Conservation (phyloP, 2,888 invertebrate genomes). For the Andrena trimmerana region DNA sequence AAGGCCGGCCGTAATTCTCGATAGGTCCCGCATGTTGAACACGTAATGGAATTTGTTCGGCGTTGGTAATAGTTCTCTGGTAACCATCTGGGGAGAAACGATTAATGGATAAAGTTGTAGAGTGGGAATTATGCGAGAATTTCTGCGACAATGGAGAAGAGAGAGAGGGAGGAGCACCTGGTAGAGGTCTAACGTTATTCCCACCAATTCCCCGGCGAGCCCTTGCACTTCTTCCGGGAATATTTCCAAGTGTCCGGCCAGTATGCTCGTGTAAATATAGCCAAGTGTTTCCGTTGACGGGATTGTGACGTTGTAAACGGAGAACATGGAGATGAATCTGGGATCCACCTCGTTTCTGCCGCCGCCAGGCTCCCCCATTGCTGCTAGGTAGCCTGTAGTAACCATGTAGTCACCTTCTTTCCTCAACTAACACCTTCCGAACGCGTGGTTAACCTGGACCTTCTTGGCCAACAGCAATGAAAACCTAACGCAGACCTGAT, state of each 20-base stretch:
- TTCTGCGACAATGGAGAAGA: neutral
- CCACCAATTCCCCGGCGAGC: constrained; percentile 89
- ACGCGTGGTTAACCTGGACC: no score
- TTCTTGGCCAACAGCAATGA: no score
- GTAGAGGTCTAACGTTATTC: constrained; percentile 93
- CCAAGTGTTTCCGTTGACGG: constrained; percentile 92
- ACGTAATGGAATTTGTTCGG: constrained; percentile 98
- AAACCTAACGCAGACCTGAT: no score
- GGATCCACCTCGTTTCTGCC: constrained; percentile 96
- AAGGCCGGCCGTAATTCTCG: constrained; percentile 93
- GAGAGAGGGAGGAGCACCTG: constrained; percentile 86
- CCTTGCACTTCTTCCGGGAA: constrained; percentile 90
- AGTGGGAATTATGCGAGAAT: neutral
- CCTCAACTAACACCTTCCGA: neutral
- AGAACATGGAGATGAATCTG: constrained; percentile 96
- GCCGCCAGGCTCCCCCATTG: constrained; percentile 95
- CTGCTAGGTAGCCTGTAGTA: constrained; percentile 89
- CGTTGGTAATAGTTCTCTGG: constrained; percentile 93
- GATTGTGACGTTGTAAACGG: constrained; percentile 94
- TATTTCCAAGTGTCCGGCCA: constrained; percentile 90
- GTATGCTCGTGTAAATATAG: constrained; percentile 93
- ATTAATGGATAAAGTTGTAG: neutral
- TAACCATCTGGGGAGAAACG: constrained; percentile 87
- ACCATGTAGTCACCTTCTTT: neutral
- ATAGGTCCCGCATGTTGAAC: constrained; percentile 96